These are phyloP conservation scores for cattle (Bos taurus) DNA, from an alignment of 2,113 vertebrate species.

Conservation along the genomic window DNA sequence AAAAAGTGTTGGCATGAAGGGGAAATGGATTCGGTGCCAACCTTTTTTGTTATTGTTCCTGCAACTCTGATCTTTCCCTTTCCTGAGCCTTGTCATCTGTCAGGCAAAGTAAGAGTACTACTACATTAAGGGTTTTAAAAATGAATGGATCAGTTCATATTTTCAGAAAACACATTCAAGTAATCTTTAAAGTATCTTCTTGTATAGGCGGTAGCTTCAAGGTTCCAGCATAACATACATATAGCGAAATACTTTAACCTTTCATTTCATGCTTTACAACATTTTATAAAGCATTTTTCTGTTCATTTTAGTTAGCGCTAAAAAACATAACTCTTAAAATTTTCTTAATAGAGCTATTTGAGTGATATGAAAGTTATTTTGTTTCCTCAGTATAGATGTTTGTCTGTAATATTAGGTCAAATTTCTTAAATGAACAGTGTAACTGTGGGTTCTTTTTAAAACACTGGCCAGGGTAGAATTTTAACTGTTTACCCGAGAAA, in stretches of 20 bases:
- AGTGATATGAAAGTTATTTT: neutral
- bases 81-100: conserved; percentile 33
- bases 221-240: neutral
- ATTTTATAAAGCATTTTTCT: conserved; percentile 24
- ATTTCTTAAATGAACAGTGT: conserved; percentile 19
- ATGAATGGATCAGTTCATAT: neutral
- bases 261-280: conserved; percentile 25
- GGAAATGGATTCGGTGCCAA: neutral
- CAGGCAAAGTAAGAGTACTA: conserved; percentile 17
- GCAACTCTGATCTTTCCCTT: conserved; percentile 35
- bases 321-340: neutral
- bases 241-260: conserved; percentile 28
- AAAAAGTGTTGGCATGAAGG: neutral
- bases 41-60: neutral
- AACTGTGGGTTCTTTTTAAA: neutral
- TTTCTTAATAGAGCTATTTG: neutral
- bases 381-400: neutral
- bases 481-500: conserved; percentile 62
- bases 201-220: neutral
- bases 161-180: conserved; percentile 8
- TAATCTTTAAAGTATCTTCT: conserved; percentile 27
- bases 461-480: neutral
- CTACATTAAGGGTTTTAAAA: conserved; percentile 24
- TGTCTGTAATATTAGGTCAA: neutral
- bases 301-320: conserved; percentile 7